Conservation (phyloP, 2,888 invertebrate genomes). For the Gasteruption jaculator region DNA sequence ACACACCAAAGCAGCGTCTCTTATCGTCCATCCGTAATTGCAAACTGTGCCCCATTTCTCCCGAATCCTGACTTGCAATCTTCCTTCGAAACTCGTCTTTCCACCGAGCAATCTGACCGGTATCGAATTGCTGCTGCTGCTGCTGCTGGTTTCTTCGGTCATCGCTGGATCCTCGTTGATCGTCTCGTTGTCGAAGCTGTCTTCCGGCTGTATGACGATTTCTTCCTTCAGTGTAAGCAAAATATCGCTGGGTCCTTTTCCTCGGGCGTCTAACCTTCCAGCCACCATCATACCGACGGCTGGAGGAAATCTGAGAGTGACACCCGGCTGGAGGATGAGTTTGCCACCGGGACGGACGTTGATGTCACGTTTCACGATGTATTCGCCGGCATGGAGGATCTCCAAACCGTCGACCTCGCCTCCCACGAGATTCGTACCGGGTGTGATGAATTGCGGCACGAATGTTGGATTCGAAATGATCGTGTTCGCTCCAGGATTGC, state of each 20-base stretch:
- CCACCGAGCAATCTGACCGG: slow-evolving; percentile 82
- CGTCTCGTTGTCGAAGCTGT: slow-evolving; percentile 64
- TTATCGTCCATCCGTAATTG: slow-evolving; percentile 90
- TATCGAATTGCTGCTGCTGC: slow-evolving; percentile 53
- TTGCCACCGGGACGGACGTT: slow-evolving; percentile 91
- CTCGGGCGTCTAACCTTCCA: slow-evolving; percentile 81
- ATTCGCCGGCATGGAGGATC: slow-evolving; percentile 76
- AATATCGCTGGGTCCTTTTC: slow-evolving; percentile 75
- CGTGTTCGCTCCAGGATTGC: slow-evolving; percentile 83
- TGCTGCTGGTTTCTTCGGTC: slow-evolving; percentile 48
- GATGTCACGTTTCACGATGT: slow-evolving; percentile 89
- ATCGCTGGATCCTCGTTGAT: slow-evolving; percentile 59
- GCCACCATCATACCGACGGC: slow-evolving; percentile 96
- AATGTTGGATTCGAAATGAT: slow-evolving; percentile 72
- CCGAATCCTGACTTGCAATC: slow-evolving; percentile 70
- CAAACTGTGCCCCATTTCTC: slow-evolving; percentile 97
- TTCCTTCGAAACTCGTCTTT: slow-evolving; percentile 75
- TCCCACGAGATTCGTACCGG: slow-evolving; percentile 70
- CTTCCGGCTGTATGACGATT: slow-evolving; percentile 58
- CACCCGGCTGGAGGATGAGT: slow-evolving; percentile 82
- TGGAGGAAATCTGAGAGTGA: slow-evolving; percentile 84
- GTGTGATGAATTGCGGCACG: slow-evolving; percentile 73
- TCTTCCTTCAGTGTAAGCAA: slow-evolving; percentile 76
- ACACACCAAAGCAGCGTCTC: slow-evolving; percentile 89
- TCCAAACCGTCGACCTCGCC: slow-evolving; percentile 93